These are phyloP conservation scores for Euborellia annulipes DNA, from an alignment of 1,140 invertebrate species.

Conservation along the genomic window DNA sequence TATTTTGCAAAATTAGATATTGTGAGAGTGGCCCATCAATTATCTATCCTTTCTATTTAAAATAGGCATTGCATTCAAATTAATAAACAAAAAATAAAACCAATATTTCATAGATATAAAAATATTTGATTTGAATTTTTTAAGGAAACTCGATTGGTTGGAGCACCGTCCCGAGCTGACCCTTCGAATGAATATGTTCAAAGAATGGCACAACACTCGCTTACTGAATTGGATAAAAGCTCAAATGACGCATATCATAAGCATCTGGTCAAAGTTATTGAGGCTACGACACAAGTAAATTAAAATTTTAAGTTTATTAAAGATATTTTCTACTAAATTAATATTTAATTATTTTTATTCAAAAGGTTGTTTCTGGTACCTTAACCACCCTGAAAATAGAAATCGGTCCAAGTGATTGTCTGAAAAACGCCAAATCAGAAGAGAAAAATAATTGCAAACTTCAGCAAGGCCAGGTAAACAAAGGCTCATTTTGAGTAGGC, in stretches of 20 bases:
- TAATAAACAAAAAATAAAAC: no score
- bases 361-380: slow-evolving; percentile 24
- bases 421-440: slow-evolving; percentile 20
- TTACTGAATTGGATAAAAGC: slow-evolving; percentile 23
- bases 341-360: no score
- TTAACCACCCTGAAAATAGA: slow-evolving; percentile 31
- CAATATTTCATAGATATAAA: no score
- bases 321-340: no score
- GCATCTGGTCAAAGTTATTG: slow-evolving; percentile 22
- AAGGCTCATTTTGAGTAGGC: no score
- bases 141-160: no score
- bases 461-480: slow-evolving; percentile 15
- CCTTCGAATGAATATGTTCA: slow-evolving; percentile 23
- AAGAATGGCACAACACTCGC: slow-evolving; percentile 21
- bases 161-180: slow-evolving; percentile 15
- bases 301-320: no score
- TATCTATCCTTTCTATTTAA: no score
- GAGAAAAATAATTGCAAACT: slow-evolving; percentile 20
- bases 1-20: no score
- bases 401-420: slow-evolving; percentile 32
- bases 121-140: no score
- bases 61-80: no score
- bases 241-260: slow-evolving; percentile 24
- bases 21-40: no score
- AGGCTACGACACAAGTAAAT: slow-evolving; percentile 24